phyloP scores from a whole-genome alignment of 2,888 invertebrate genomes.

The Strigamia crassipes region DNA sequence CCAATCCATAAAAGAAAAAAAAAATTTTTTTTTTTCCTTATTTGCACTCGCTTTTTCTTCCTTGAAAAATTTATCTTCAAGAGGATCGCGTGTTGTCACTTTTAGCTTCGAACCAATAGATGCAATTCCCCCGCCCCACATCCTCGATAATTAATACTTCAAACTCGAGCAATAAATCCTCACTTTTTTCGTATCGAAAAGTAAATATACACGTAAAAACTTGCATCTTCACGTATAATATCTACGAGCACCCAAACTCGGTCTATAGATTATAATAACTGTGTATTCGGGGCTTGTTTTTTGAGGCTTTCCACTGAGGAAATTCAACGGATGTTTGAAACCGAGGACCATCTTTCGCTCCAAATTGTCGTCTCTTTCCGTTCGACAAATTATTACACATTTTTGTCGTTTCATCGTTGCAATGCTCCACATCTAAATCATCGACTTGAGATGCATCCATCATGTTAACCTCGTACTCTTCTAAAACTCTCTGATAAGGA shows the following conservation, averaged over 20 bases:
- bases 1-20: background rate
- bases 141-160: background rate
- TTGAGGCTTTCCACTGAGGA: background rate
- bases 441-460: background rate
- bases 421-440: background rate
- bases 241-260: background rate
- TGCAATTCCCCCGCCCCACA: background rate
- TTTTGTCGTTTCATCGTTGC: background rate
- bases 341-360: background rate
- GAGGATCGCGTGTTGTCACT: background rate
- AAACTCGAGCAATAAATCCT: background rate
- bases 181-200: background rate
- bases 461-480: background rate
- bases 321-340: background rate
- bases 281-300: background rate
- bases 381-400: background rate
- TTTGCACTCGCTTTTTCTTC: background rate
- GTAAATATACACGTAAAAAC: constrained; percentile 8
- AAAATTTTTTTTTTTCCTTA: background rate
- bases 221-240: background rate
- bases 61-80: constrained; percentile 9
- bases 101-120: background rate
- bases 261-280: constrained; percentile 13
- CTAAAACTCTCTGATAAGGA: constrained; percentile 24
- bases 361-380: background rate